Conservation (phyloP, 1,140 invertebrate species). For the Marisa cornuarietis region DNA sequence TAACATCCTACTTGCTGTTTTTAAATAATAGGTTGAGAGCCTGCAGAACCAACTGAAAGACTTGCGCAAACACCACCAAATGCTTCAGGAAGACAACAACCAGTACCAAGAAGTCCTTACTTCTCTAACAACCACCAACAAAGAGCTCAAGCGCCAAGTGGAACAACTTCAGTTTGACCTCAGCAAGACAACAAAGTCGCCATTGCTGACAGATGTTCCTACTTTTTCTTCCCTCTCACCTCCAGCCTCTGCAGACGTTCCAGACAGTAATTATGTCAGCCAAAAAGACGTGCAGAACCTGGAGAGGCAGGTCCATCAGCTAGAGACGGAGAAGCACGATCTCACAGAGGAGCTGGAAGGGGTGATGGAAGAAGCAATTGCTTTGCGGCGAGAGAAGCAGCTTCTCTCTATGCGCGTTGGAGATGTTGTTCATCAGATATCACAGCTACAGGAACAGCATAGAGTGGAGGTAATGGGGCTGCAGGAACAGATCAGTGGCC, state of each 20-base stretch:
- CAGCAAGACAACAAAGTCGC: conserved; percentile 1
- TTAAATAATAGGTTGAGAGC: conserved; percentile 24
- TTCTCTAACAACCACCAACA: conserved; percentile 60
- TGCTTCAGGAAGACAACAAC: conserved; percentile 80
- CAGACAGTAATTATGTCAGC: not conserved
- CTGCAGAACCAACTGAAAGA: conserved; percentile 48
- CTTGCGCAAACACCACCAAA: conserved; percentile 71
- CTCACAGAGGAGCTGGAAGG: conserved; percentile 56
- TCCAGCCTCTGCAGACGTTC: not conserved
- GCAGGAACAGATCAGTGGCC: conserved; percentile 47
- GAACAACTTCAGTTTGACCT: conserved; percentile 32
- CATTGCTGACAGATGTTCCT: not conserved
- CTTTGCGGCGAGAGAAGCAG: conserved; percentile 31
- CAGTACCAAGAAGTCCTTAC: conserved; percentile 72
- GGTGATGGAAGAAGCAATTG: conserved; percentile 46
- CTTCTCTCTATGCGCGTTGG: conserved; percentile 29
- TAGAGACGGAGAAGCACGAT: conserved; percentile 46
- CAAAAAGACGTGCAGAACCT: conserved; percentile 12
- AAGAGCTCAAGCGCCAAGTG: conserved; percentile 65
- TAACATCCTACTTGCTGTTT: not conserved
- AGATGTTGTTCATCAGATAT: conserved; percentile 23
- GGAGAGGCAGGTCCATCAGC: conserved; percentile 24
- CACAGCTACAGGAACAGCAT: conserved; percentile 20
- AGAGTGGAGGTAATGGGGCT: conserved; percentile 43
- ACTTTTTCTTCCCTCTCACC: not conserved